Percentiles rank a stretch among this genome's conserved stretches.
These are phyloP conservation scores for Oasisia sp. DNA, from an alignment of 2,888 invertebrate genomes.

Conservation along the genomic window DNA sequence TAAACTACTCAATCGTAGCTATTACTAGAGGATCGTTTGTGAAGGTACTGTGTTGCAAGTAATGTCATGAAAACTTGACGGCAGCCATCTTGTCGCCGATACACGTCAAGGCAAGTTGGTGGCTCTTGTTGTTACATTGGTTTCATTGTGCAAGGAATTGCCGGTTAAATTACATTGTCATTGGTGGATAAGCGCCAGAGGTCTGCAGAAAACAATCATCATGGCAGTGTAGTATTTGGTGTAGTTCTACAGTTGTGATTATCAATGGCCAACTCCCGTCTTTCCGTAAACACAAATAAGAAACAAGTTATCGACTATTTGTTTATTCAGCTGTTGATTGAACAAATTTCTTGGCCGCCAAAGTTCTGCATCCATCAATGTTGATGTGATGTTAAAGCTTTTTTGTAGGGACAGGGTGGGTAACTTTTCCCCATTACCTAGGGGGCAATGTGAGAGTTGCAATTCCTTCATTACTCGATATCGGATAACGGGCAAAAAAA, in stretches of 20 bases:
- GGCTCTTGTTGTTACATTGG: not conserved
- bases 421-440: not conserved
- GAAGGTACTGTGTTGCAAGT: not conserved
- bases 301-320: not conserved
- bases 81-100: not conserved
- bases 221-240: not conserved
- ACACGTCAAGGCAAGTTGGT: too few relatives aligned
- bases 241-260: not conserved
- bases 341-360: not conserved
- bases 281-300: not conserved
- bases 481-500: not conserved
- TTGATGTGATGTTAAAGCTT: constrained; percentile 3
- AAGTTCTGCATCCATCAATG: not conserved
- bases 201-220: not conserved
- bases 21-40: not conserved
- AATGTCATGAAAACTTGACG: not conserved
- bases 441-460: not conserved
- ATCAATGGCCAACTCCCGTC: not conserved
- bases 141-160: not conserved
- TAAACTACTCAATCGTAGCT: not conserved
- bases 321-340: not conserved
- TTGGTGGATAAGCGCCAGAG: not conserved
- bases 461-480: not conserved
- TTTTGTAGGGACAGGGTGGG: not conserved
- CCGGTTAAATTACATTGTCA: not conserved